A percentile compares a stretch with the other conserved stretches of the same genome.
phyloP scores from a whole-genome alignment of 2,797 vertebrate species.

The Muscicapa striata region DNA sequence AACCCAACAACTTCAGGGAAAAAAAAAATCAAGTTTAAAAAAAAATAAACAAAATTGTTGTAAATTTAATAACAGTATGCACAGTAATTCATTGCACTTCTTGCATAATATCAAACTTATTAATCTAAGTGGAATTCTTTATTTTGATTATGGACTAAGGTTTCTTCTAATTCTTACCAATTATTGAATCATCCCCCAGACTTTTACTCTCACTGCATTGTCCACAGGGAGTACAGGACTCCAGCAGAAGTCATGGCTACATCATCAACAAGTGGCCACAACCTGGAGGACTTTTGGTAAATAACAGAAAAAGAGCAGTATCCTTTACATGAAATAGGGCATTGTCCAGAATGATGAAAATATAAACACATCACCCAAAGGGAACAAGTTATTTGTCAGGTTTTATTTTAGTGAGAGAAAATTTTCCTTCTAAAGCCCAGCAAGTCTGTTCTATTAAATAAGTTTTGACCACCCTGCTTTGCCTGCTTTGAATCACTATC shows the following conservation, averaged over 20 bases:
- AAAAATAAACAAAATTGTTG: background rate
- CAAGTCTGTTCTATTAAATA: background rate
- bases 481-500: background rate
- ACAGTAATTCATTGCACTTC: background rate
- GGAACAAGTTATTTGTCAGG: background rate
- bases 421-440: background rate
- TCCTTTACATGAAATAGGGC: background rate
- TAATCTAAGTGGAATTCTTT: background rate
- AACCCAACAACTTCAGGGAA: background rate
- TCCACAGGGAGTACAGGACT: background rate
- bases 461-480: background rate
- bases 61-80: background rate
- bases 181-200: background rate
- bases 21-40: background rate
- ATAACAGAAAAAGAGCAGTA: background rate
- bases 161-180: background rate
- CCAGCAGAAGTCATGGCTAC: background rate
- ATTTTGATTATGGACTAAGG: background rate
- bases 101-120: background rate
- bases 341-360: background rate
- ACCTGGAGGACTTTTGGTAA: background rate
- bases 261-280: background rate
- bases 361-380: rapidly evolving
- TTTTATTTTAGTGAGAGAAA: background rate
- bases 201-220: background rate